Evolutionary conservation across 64 coral and sea anemone species (phyloP).

Genomic region (Orbicella faveolata): DNA sequence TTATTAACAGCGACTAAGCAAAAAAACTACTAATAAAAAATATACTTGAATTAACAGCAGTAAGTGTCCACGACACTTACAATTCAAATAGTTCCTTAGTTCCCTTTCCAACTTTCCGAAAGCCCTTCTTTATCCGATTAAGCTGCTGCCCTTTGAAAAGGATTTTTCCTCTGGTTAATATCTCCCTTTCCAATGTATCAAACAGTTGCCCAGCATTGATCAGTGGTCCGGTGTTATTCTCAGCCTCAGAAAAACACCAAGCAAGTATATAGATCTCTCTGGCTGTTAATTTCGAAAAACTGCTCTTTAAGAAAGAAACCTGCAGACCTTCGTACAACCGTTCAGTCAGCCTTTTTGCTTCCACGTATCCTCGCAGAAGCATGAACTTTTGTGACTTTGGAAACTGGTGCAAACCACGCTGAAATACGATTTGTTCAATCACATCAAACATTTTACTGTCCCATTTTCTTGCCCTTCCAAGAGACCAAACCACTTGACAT

Average conservation of each 20-base stretch:
- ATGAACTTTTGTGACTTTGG: background rate
- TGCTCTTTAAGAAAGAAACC: background rate
- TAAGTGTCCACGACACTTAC: too few species aligned
- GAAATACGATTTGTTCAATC: background rate
- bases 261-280: background rate
- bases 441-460: conserved; percentile 3
- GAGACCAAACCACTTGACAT: conserved; percentile 14
- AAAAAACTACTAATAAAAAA: too few species aligned
- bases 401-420: background rate
- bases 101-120: conserved; percentile 4
- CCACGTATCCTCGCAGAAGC: background rate
- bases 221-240: background rate
- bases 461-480: background rate
- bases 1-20: too few species aligned
- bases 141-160: background rate
- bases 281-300: background rate
- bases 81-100: background rate
- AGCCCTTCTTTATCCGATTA: background rate
- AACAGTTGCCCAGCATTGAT: background rate
- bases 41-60: too few species aligned
- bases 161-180: background rate
- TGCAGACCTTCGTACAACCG: background rate
- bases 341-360: background rate
- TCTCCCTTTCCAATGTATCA: conserved; percentile 1
- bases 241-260: conserved; percentile 7